These are phyloP conservation scores for Pitta sordida DNA, from an alignment of 2,113 vertebrate species.

Conservation along the genomic window DNA sequence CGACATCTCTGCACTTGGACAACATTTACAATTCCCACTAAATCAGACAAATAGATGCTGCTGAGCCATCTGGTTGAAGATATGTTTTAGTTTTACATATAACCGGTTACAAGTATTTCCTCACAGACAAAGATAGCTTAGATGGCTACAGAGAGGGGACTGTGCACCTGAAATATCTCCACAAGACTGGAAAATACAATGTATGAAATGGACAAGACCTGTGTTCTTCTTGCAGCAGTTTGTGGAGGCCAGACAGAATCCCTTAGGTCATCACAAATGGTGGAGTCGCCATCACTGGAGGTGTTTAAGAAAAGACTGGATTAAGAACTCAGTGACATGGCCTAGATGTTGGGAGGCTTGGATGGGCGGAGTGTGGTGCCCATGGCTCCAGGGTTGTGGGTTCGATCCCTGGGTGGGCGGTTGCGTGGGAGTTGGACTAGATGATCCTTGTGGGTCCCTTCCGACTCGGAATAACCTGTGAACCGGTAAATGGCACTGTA, in stretches of 20 bases:
- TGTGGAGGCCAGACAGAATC: not conserved
- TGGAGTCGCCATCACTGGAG: too few species aligned
- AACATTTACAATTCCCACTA: not conserved
- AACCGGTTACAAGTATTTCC: not conserved
- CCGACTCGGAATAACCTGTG: too few species aligned
- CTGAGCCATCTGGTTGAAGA: not conserved
- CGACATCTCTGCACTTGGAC: not conserved
- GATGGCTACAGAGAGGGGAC: not conserved
- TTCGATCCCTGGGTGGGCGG: too few species aligned
- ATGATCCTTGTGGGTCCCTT: too few species aligned
- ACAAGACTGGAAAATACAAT: not conserved
- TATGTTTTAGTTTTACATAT: not conserved
- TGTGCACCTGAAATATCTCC: not conserved
- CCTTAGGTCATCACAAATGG: not conserved
- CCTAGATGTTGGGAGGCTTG: too few species aligned
- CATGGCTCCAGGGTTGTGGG: too few species aligned
- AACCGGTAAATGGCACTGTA: not conserved
- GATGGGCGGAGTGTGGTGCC: too few species aligned
- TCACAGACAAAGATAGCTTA: not conserved
- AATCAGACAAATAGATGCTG: not conserved
- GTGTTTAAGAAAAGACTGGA: too few species aligned
- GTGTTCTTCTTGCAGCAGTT: not conserved
- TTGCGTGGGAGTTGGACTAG: too few species aligned
- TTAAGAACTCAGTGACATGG: too few species aligned
- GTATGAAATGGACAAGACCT: not conserved